phyloP scores from a whole-genome alignment of 2,888 invertebrate genomes.

The Tipula helvola region DNA sequence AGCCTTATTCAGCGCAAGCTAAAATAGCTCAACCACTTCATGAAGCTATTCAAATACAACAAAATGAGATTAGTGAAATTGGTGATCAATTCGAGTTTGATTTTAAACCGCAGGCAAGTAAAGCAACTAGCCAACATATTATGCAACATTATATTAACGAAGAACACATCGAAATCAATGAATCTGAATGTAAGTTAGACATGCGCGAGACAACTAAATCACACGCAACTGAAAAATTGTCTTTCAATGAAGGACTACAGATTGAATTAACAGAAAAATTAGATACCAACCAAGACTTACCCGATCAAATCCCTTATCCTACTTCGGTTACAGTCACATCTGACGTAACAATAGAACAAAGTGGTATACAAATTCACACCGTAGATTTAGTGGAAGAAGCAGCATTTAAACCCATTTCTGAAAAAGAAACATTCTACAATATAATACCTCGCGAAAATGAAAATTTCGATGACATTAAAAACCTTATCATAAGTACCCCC shows the following conservation, averaged over 20 bases:
- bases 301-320: neutral
- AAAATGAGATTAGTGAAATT: constrained; percentile 22
- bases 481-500: neutral
- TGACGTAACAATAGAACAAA: neutral
- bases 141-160: neutral
- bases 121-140: neutral
- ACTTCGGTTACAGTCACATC: neutral
- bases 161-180: neutral
- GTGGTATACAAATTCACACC: neutral
- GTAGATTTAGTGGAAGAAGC: neutral
- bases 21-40: constrained; percentile 38
- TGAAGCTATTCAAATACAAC: constrained; percentile 35
- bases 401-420: neutral
- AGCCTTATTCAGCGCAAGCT: constrained; percentile 38
- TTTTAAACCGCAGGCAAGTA: neutral
- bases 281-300: neutral
- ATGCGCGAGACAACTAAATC: neutral
- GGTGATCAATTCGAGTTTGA: constrained; percentile 22
- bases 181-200: neutral
- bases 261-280: neutral
- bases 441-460: neutral
- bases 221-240: neutral
- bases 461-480: neutral
- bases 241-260: neutral
- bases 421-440: neutral